Evolutionary conservation across 2,113 vertebrate genomes (phyloP), one percentile per base, ranked within the genome.

Genomic region (Clarias macrocephalus): DNA sequence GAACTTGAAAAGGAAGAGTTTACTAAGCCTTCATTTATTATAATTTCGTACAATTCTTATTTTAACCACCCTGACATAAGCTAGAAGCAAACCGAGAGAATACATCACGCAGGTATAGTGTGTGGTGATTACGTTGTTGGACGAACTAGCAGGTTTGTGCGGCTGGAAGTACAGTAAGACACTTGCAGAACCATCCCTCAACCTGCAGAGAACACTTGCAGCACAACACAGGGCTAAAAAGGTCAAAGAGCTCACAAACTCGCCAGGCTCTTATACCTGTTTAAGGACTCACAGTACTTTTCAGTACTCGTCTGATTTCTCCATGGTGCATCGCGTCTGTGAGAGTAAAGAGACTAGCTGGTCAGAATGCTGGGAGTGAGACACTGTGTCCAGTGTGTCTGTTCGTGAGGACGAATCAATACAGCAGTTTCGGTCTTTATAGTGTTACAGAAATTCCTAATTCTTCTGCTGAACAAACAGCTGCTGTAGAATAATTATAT

Each of bases 241-340:
- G 18, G 28, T 89, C 70, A 91, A 82, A 88, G 87, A 92, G 93
- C 90, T 91, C 91, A 95, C 92, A 95, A 93, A 95, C 92, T 93
- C 91, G 91, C 92, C 94, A 93, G 93, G 92, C 94, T 94, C 92
- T 85, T 91, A 95, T 98, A 97, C 96, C 97, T 97, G 96, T 91
- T 96, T 93, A 96, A 95, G 91, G 96, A 95, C 94, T 97, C 96
- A 95, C 88, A 95, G 93, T 93, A 95, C 94, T 94, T 96, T 93
- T 96, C 97, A 97, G 96, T 96, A 95, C 93, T 95, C 95, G 95
- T 95, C 92, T 96, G 95, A 95, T 95, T 97, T 96, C 96, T 97
- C 96, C 97, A 97, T 8, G 96, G 95, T 95, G 96, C 95, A 94
- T 97, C 96, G 94, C 96, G 95, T 97, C 97, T 97, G 97, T 57